Evolutionary conservation across 2,888 invertebrate genomes (phyloP), one percentile per base, ranked within the genome.

Genomic region (Scaptomyza polygonia): DNA sequence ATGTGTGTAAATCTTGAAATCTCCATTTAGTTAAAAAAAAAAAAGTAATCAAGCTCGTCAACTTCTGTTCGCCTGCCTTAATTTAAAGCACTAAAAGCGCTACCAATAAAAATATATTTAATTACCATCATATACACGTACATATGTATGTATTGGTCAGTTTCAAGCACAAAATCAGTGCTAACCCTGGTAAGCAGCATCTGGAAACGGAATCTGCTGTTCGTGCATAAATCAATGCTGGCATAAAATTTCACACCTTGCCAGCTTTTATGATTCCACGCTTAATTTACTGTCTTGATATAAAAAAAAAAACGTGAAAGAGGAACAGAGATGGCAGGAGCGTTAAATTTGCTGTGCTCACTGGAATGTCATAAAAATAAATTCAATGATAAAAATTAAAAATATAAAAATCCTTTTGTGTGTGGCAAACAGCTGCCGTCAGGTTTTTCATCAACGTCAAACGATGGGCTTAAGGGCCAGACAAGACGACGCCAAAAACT

Each of bases 201-300:
- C 77, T 68, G 72, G 42, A 39, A 68, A 63, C 66, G 67, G 56
- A 48, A 66, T 68, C 62, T 65, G 81, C 67, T 72, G 73, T 68
- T 58, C 54, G 45, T 21, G 79, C 81, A 82, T 82, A 82, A 82
- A 82, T 82, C 82, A 82, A 66, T 68, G 77, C 63, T 77, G 77
- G 86, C 87, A 84, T 88, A 78, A 84, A 84, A 84, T 84, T 84
- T 84, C 88, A 88, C 88, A 84, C 84, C 84, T 88, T 84, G 88
- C 85, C 86, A 69, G 79, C 56, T 84, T 84, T 84, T 87, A 84
- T 72, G 88, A 73, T 78, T 84, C 64, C 52, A 86, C 84, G 76
- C 81, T 84, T 84, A 88, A 86, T 86, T 88, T 86, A 88, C 74
- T 81, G 75, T 71, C 72, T 71, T 67, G 56, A 68, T 77, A 65